These are phyloP conservation scores for Eumacrocentrus americanus DNA, from an alignment of 2,888 invertebrate species.

Conservation along the genomic window DNA sequence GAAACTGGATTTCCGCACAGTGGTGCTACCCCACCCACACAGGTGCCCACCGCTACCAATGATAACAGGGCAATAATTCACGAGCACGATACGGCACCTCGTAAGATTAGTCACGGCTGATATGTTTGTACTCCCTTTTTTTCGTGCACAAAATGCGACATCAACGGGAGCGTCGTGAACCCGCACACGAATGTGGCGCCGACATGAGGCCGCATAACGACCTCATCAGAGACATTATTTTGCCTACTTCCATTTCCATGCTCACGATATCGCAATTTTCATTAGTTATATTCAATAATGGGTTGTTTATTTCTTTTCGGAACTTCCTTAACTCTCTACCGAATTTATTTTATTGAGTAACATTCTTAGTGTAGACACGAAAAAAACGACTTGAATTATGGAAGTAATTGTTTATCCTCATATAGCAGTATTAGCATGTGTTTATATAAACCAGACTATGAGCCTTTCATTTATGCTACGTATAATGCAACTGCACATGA, in stretches of 20 bases:
- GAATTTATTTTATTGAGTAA: constrained; percentile 1
- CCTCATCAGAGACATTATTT: no score
- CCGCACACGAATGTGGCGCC: neutral
- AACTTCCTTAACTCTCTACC: neutral
- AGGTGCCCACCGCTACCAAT: constrained; percentile 38
- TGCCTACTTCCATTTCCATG: neutral
- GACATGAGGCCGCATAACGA: neutral
- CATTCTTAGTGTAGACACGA: neutral
- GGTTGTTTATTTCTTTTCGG: neutral
- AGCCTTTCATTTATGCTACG: constrained; percentile 20
- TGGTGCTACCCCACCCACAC: constrained; percentile 44
- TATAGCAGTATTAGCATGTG: constrained; percentile 12
- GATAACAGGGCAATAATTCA: constrained; percentile 59
- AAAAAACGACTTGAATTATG: constrained; percentile 24
- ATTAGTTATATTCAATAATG: neutral
- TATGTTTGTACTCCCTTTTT: neutral
- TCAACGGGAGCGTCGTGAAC: neutral
- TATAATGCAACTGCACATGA: constrained; percentile 18
- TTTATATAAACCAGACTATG: constrained; percentile 20
- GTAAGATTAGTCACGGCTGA: constrained; percentile 51
- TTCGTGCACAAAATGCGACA: neutral
- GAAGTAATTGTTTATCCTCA: constrained; percentile 28
- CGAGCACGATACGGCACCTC: constrained; percentile 47
- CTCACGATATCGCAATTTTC: neutral
- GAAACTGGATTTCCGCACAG: constrained; percentile 56